Evolutionary conservation across 2,797 vertebrate species (phyloP).

Genomic region (Okamejei kenojei): DNA sequence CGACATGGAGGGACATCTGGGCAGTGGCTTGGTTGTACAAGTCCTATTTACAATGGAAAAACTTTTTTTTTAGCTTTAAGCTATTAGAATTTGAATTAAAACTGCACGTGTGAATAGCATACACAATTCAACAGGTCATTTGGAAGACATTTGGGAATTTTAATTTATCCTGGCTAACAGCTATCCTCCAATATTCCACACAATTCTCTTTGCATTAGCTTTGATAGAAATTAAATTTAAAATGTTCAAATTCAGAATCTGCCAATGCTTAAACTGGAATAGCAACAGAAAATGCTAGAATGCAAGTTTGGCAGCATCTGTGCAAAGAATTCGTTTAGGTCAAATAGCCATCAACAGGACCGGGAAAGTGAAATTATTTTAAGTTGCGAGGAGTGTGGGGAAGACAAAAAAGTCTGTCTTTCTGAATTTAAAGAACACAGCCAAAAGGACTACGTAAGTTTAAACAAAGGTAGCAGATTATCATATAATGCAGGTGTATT

Average conservation of each 20-base stretch:
- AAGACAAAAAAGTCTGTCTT: not conserved
- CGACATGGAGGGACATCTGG: too few species aligned
- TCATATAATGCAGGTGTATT: not conserved
- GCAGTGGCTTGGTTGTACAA: not conserved
- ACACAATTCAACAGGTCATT: not conserved
- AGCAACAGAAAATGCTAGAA: too few species aligned
- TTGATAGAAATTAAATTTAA: not conserved
- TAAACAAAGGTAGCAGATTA: not conserved
- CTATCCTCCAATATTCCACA: too few species aligned
- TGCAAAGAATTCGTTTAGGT: too few species aligned
- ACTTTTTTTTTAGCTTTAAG: not conserved
- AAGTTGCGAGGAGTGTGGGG: too few species aligned
- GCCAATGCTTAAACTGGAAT: too few species aligned
- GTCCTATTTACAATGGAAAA: not conserved
- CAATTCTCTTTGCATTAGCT: not conserved
- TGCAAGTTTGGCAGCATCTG: too few species aligned
- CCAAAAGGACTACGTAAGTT: not conserved
- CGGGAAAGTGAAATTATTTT: too few species aligned
- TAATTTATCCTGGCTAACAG: too few species aligned
- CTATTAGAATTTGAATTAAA: not conserved
- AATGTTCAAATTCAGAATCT: not conserved
- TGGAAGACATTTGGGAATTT: not conserved
- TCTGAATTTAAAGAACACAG: not conserved
- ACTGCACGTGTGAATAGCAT: not conserved
- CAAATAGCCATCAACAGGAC: too few species aligned